Base-by-base conservation (phyloP, 2,113 vertebrate species). In the Pedionomus torquatus region DNA sequence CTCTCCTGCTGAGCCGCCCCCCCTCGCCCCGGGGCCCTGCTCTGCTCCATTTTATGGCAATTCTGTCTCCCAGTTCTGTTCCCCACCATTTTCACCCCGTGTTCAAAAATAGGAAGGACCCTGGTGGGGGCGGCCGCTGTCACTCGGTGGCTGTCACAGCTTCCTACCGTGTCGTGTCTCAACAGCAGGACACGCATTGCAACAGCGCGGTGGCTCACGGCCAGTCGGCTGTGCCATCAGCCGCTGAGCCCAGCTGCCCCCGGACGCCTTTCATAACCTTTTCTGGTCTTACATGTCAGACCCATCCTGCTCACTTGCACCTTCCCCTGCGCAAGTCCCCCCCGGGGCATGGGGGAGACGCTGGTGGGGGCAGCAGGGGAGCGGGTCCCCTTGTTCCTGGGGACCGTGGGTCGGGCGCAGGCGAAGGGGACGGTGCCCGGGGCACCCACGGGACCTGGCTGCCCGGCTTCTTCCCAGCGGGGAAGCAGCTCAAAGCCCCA, bases 111-210 rank as follows among this genome's bases (percentile, higher is more conserved):
- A 66, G 57, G 77, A 95, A 95, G 80, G 83, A 66, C 9, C 24
- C 51, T 79, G 81, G 31, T 49, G 0, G 11, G 44, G 77, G 63
- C 61, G 72, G 52, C 81, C 83, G 81, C 83, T 96, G 92, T 95
- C 93, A 52, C 69, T 94, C 18, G 70, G 83, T 84, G 92, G 89
- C 80, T 79, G 6, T 95, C 74, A 89, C 61, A 89, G 91, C 92
- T 96, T 87, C 97, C 93, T 95, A 83, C 46, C 89, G 51, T 43
- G 78, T 89, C 69, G 6, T 95, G 94, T 95, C 95, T 85, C 91
- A 97, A 97, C 93, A 97, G 94, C 93, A 95, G 74, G 84, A 85
- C 44, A 33, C 54, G 26, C 78, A 87, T 97, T 97, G 97, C 97
- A 87, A 96, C 93, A 96, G 95, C 54, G 83, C 94, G 93, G 91